phyloP scores from a whole-genome alignment of 37 sponge, comb jelly and placozoan genomes.

The Hormiphora californensis region DNA sequence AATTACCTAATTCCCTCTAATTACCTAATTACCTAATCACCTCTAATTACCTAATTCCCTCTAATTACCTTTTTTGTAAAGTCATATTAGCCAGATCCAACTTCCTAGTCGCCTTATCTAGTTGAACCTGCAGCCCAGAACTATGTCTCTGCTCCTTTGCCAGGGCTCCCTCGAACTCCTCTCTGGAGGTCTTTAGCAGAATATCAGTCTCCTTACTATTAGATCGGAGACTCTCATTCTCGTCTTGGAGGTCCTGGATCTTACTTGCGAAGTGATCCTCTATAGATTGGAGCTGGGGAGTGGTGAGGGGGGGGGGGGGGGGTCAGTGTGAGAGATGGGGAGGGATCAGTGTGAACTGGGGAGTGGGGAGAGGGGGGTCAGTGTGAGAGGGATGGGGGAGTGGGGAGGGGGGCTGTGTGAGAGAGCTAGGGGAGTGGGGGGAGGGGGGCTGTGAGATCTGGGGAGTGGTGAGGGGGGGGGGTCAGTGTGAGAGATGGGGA shows the following conservation, averaged over 20 bases:
- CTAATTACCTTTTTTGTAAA: neutral
- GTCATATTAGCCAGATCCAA: slow-evolving; percentile 27
- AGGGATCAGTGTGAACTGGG: neutral
- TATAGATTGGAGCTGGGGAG: slow-evolving; percentile 43
- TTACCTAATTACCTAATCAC: no score
- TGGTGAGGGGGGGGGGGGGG: neutral
- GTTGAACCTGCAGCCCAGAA: slow-evolving; percentile 12
- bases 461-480: neutral
- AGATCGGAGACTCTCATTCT: neutral
- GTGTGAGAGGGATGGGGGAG: neutral
- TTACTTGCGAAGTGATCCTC: neutral
- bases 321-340: neutral
- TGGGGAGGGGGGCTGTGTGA: neutral
- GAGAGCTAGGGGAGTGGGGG: neutral
- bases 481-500: neutral
- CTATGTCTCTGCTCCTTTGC: slow-evolving; percentile 28
- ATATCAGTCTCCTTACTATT: neutral
- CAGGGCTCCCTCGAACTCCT: slow-evolving; percentile 37
- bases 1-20: no score
- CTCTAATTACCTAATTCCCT: no score
- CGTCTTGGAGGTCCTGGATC: neutral
- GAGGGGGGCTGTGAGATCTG: neutral
- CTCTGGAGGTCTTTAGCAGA: slow-evolving; percentile 16
- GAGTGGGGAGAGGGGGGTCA: neutral
- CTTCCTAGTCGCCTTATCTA: neutral